Conservation (phyloP, 2,888 invertebrate species). For the Mechanitis mazaeus region DNA sequence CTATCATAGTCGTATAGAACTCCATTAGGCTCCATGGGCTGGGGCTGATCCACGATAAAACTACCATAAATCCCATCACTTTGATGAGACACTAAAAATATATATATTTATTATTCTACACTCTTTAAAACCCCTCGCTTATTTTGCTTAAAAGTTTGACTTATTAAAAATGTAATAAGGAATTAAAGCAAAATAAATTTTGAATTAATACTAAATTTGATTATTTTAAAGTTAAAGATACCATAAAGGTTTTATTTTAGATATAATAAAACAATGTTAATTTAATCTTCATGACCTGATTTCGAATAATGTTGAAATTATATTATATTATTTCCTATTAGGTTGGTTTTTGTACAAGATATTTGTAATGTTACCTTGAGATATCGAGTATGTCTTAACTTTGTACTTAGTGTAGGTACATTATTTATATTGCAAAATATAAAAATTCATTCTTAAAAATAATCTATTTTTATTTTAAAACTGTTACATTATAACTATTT, state of each 20-base stretch:
- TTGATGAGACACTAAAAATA: slow-evolving; percentile 73
- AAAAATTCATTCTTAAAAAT: too few relatives aligned
- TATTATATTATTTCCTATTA: neutral
- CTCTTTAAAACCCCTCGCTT: neutral
- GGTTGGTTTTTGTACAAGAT: neutral
- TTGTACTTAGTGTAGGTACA: neutral
- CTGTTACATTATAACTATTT: too few relatives aligned
- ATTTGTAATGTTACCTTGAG: neutral
- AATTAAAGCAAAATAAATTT: neutral
- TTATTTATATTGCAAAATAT: neutral
- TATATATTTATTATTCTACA: neutral
- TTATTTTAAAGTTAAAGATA: neutral
- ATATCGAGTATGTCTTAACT: neutral
- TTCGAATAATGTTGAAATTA: too few relatives aligned
- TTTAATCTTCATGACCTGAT: too few relatives aligned
- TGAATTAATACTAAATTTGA: neutral
- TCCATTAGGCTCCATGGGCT: slow-evolving; percentile 57
- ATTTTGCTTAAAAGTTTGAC: neutral
- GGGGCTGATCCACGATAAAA: slow-evolving; percentile 73
- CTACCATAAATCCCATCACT: slow-evolving; percentile 78
- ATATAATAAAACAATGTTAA: too few relatives aligned
- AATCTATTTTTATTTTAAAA: too few relatives aligned
- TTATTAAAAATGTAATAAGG: neutral
- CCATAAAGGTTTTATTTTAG: too few relatives aligned
- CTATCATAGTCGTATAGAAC: slow-evolving; percentile 64